Evolutionary conservation across 2,888 invertebrate genomes (phyloP), one percentile per base, ranked within the genome.

Genomic region (Linnaemya vulpina): DNA sequence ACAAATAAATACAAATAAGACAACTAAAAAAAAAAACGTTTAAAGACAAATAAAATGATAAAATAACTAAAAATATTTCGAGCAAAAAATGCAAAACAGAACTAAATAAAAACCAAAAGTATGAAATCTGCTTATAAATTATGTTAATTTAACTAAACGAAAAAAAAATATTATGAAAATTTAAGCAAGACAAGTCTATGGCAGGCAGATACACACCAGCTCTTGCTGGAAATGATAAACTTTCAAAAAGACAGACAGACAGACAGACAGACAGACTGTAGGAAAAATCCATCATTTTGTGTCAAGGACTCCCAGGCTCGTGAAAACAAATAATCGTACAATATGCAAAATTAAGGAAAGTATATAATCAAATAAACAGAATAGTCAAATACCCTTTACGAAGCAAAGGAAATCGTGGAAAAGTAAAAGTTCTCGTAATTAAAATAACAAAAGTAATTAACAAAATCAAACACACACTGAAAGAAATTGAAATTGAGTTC

Each of bases 71-170:
- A 80, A 80, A 74, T 67, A 80, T 40, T 80, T 67, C 17, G 43
- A 78, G 65, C 46, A 67, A 60, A 38, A 67, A 46, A 38, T 49
- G 38, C 11, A 53, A 80, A 80, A 81, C 63, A 20, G 63, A 74
- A 74, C 74, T 74, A 70, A 83, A 74, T 68, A 76, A 71, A 60
- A 65, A 58, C 30, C 15, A 65, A 63, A 25, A 65, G 25, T 25
- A 77, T 49, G 70, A 79, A 76, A 86, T 75, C 83, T 79, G 65
- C 82, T 86, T 86, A 86, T 51, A 83, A 86, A 81, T 86, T 86
- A 86, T 86, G 86, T 77, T 86, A 83, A 86, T 86, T 83, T 86
- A 58, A 78, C 68, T 82, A 79, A 30, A 30, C 3, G 30, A 30
- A 30, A 30, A n/a, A 70, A 82, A 75, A 77, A 75, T 82, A 67